phyloP scores from a whole-genome alignment of 64 coral and sea anemone genomes.

The Cladopsammia gracilis region DNA sequence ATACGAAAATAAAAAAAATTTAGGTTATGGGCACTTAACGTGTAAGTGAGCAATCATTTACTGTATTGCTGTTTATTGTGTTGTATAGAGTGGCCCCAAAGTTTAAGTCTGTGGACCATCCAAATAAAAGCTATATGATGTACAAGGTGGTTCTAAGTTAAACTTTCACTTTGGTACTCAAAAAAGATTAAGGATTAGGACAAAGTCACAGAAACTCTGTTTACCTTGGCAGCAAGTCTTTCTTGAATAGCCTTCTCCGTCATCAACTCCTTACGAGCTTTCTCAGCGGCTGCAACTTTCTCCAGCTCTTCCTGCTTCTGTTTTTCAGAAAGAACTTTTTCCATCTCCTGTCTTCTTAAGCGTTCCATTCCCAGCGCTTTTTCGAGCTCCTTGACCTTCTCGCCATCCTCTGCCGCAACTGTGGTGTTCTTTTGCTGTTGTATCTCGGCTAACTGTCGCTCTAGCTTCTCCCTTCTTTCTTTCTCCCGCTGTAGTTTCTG shows the following conservation, averaged over 20 bases:
- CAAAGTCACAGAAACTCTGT: neutral
- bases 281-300: constrained; percentile 79
- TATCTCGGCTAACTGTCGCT: constrained; percentile 37
- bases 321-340: constrained; percentile 85
- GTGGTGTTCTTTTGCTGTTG: constrained; percentile 22
- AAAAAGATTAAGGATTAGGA: neutral
- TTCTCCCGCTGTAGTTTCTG: constrained; percentile 36
- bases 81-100: too few relatives aligned
- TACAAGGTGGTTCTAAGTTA: too few relatives aligned
- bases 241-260: constrained; percentile 87
- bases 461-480: constrained; percentile 9
- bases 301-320: constrained; percentile 93
- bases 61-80: too few relatives aligned
- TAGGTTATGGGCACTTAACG: too few relatives aligned
- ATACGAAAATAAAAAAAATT: too few relatives aligned
- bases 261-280: constrained; percentile 86
- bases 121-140: too few relatives aligned
- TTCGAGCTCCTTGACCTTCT: constrained; percentile 91
- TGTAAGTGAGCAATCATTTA: too few relatives aligned
- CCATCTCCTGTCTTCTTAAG: constrained; percentile 86
- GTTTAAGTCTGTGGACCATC: too few relatives aligned
- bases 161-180: too few relatives aligned
- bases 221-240: constrained; percentile 78
- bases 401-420: constrained; percentile 17
- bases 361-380: constrained; percentile 82